Evolutionary conservation across 2,113 vertebrate species (phyloP).

Genomic region (Pteronura brasiliensis): DNA sequence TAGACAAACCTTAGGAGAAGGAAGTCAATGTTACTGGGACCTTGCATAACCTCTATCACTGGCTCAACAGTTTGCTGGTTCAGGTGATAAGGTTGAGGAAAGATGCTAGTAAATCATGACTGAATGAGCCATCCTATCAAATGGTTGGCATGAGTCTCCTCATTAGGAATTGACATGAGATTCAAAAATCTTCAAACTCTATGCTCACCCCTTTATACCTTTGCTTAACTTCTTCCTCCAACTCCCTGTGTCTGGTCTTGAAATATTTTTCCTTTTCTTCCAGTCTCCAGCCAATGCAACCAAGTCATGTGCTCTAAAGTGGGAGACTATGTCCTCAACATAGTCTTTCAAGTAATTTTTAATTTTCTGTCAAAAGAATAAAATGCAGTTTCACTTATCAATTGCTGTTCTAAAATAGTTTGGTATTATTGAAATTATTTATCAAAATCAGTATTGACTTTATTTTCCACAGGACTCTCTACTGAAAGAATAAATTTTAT

Average conservation of each 20-base stretch:
- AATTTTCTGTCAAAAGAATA: not conserved
- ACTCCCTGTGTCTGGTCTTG: not conserved
- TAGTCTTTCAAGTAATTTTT: not conserved
- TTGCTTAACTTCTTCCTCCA: not conserved
- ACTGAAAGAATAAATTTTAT: not conserved
- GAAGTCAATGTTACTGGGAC: no score
- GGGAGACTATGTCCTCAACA: not conserved
- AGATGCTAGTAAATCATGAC: not conserved
- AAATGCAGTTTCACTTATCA: not conserved
- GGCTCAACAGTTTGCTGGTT: not conserved
- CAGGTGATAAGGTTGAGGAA: not conserved
- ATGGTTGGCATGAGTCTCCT: not conserved
- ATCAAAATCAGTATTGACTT: not conserved
- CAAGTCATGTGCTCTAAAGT: not conserved
- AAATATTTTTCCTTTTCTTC: not conserved
- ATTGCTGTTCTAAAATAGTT: not conserved
- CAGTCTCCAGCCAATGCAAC: not conserved
- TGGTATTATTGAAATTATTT: not conserved
- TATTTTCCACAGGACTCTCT: not conserved
- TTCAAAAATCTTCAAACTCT: not conserved
- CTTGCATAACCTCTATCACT: not conserved
- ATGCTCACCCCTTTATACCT: no score
- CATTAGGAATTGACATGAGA: not conserved
- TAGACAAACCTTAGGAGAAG: not conserved
- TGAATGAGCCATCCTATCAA: not conserved